These are phyloP conservation scores for Limenitis camilla DNA, from an alignment of 2,888 invertebrate species.

Conservation along the genomic window DNA sequence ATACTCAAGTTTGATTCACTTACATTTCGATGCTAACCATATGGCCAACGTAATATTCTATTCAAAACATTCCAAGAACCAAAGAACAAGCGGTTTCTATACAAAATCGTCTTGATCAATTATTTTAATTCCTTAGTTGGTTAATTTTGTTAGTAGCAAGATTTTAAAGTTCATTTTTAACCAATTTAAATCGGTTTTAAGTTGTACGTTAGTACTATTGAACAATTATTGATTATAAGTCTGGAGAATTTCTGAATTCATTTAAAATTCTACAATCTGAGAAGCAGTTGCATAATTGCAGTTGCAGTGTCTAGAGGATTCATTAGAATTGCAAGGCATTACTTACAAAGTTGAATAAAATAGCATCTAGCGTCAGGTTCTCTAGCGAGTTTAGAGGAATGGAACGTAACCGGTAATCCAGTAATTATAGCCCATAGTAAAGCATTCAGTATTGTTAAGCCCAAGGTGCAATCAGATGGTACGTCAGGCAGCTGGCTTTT, in stretches of 20 bases:
- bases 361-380: slow-evolving; percentile 10
- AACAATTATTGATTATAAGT: neutral
- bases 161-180: too few relatives aligned
- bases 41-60: too few relatives aligned
- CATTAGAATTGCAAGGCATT: slow-evolving; percentile 7
- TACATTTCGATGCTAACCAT: slow-evolving; percentile 26
- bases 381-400: slow-evolving; percentile 12
- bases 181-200: neutral
- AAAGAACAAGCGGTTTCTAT: too few relatives aligned
- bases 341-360: slow-evolving; percentile 4
- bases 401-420: slow-evolving; percentile 38
- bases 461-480: slow-evolving; percentile 47
- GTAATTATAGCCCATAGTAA: slow-evolving; percentile 46
- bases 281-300: neutral
- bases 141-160: too few relatives aligned
- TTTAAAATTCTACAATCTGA: neutral
- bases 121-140: too few relatives aligned
- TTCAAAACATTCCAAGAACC: too few relatives aligned
- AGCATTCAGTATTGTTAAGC: slow-evolving; percentile 38
- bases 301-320: neutral
- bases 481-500: slow-evolving; percentile 42
- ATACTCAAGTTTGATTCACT: slow-evolving; percentile 51
- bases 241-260: neutral
- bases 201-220: neutral
- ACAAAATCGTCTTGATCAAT: too few relatives aligned